These are phyloP conservation scores for Xenopus petersii DNA, from an alignment of 2,797 vertebrate species.

Conservation along the genomic window DNA sequence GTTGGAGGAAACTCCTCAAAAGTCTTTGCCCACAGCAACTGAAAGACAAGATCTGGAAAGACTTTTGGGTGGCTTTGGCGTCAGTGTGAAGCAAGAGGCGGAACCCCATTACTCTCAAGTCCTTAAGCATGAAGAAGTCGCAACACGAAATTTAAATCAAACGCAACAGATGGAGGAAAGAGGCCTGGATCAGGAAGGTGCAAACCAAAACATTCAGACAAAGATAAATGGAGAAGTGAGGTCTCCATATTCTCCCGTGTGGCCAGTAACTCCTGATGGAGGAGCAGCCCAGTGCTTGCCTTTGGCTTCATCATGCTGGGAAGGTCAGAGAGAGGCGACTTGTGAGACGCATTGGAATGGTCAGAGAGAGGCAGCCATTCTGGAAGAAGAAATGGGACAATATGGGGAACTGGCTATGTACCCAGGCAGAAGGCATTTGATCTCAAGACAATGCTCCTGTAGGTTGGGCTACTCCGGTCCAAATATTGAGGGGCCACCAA, in stretches of 20 bases:
- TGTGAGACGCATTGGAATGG: slow-evolving; percentile 29
- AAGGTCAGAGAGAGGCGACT: slow-evolving; percentile 32
- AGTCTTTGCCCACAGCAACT: slow-evolving; percentile 69
- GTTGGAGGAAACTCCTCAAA: slow-evolving; percentile 66
- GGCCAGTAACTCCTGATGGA: slow-evolving; percentile 48
- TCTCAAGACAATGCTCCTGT: slow-evolving; percentile 81
- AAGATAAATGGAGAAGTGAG: slow-evolving; percentile 19
- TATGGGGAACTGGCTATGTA: slow-evolving; percentile 38
- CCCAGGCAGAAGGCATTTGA: slow-evolving; percentile 57
- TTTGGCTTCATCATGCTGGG: slow-evolving; percentile 41
- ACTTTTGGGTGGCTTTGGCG: slow-evolving; percentile 82
- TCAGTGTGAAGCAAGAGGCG: slow-evolving; percentile 37
- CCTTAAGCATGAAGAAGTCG: slow-evolving; percentile 9
- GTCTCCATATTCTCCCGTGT: slow-evolving; percentile 16
- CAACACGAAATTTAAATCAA: slow-evolving; percentile 20
- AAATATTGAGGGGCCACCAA: slow-evolving; percentile 70
- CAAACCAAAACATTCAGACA: slow-evolving; percentile 25
- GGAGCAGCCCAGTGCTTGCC: slow-evolving; percentile 44
- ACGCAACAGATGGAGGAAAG: slow-evolving; percentile 29
- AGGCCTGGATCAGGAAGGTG: background rate
- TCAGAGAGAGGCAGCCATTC: slow-evolving; percentile 75
- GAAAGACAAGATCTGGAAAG: slow-evolving; percentile 82
- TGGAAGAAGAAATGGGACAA: slow-evolving; percentile 74
- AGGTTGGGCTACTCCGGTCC: slow-evolving; percentile 74
- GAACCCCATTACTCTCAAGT: slow-evolving; percentile 39